phyloP scores from a whole-genome alignment of 2,888 invertebrate species.

The Athrips mouffetella region DNA sequence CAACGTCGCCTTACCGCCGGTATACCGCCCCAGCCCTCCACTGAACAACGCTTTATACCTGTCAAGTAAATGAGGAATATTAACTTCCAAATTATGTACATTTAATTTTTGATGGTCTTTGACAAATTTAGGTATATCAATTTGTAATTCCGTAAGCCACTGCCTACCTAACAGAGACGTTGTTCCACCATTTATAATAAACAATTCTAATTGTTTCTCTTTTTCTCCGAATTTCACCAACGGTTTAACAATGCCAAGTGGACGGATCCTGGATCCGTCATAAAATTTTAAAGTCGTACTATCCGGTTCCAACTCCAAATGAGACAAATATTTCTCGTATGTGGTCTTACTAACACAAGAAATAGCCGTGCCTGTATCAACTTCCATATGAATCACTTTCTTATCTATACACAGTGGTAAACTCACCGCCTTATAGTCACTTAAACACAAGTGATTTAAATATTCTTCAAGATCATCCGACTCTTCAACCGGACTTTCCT shows the following conservation, averaged over 20 bases:
- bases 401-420: constrained; percentile 20
- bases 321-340: constrained; percentile 20
- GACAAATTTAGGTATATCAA: constrained; percentile 1
- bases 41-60: constrained; percentile 16
- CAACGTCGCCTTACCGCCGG: constrained; percentile 15
- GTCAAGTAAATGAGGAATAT: constrained; percentile 3
- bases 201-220: constrained; percentile 15
- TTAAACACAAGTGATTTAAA: constrained; percentile 19
- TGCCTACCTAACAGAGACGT: constrained; percentile 18
- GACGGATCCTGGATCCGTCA: constrained; percentile 17
- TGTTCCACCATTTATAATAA: constrained; percentile 13
- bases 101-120: not conserved
- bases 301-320: constrained; percentile 16
- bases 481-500: not conserved
- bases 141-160: constrained; percentile 15
- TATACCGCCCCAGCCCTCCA: constrained; percentile 15
- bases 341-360: constrained; percentile 28
- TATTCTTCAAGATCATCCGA: constrained; percentile 13
- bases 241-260: constrained; percentile 14
- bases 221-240: constrained; percentile 1
- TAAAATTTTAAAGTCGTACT: constrained; percentile 21
- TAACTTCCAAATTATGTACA: not conserved
- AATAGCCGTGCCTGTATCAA: constrained; percentile 29
- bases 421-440: constrained; percentile 25
- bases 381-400: constrained; percentile 24